Evolutionary conservation across 2,888 invertebrate species (phyloP).

Genomic region (Meghimatium bilineatum): DNA sequence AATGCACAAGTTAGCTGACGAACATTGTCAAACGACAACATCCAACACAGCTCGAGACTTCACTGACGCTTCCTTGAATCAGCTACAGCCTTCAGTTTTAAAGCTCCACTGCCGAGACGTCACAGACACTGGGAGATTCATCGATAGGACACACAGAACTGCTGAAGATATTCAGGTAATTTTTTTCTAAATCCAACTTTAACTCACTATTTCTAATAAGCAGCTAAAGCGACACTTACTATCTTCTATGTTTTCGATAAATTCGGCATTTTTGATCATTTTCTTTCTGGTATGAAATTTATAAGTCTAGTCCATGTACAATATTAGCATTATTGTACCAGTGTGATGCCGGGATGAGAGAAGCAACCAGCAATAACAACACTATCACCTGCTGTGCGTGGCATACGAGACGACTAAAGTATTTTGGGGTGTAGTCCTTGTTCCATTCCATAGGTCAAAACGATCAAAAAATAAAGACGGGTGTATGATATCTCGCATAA

Average conservation of each 20-base stretch:
- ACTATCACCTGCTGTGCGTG: no score
- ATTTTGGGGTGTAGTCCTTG: no score
- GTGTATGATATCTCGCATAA: no score
- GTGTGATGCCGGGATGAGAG: no score
- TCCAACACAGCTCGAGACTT: slow-evolving; percentile 69
- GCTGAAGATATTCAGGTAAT: slow-evolving; percentile 2
- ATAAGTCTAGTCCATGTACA: no score
- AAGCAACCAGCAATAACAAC: no score
- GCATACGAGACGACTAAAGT: no score
- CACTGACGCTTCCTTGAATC: neutral
- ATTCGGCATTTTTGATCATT: neutral
- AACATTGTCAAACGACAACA: slow-evolving; percentile 74
- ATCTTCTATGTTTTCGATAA: no score
- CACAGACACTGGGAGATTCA: neutral
- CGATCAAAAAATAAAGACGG: no score
- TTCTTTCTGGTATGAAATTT: neutral
- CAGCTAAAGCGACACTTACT: neutral
- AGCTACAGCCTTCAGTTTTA: neutral
- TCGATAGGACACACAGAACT: neutral
- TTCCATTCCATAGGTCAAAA: no score
- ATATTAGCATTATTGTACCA: no score
- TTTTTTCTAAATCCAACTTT: neutral
- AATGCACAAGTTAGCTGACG: slow-evolving; percentile 72
- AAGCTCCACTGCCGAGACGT: slow-evolving; percentile 15
- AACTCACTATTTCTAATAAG: no score